These are phyloP conservation scores for Isurus oxyrinchus DNA, from an alignment of 2,113 vertebrate species.

Conservation along the genomic window DNA sequence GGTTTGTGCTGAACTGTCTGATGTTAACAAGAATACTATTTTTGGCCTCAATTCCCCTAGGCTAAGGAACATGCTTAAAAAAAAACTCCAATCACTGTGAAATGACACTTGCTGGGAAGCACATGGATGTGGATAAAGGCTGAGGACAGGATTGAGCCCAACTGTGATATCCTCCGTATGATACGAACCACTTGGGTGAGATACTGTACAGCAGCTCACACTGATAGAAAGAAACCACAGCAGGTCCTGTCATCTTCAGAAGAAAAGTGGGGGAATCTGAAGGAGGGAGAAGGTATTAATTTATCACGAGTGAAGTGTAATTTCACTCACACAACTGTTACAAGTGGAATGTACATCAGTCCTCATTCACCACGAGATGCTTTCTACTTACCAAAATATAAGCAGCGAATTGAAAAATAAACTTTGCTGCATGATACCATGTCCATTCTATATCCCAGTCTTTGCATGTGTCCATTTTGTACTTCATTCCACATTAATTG, in stretches of 20 bases:
- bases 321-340: neutral
- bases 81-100: neutral
- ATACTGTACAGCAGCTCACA: neutral
- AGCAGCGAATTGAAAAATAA: neutral
- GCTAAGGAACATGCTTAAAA: neutral
- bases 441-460: neutral
- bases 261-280: neutral
- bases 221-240: neutral
- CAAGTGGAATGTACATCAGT: neutral
- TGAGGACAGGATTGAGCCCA: neutral
- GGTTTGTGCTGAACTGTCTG: neutral
- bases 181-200: neutral
- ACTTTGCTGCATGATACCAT: neutral
- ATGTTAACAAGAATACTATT: constrained; percentile 5
- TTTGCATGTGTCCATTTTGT: neutral
- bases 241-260: neutral
- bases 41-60: neutral
- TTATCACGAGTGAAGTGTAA: neutral
- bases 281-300: neutral
- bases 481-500: neutral
- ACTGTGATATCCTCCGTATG: neutral
- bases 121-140: neutral
- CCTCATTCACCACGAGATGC: neutral
- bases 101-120: neutral
- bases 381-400: neutral